phyloP scores from a whole-genome alignment of 30 jellyfish, hydroid and myxozoan genomes.

The Clytia hemisphaerica region DNA sequence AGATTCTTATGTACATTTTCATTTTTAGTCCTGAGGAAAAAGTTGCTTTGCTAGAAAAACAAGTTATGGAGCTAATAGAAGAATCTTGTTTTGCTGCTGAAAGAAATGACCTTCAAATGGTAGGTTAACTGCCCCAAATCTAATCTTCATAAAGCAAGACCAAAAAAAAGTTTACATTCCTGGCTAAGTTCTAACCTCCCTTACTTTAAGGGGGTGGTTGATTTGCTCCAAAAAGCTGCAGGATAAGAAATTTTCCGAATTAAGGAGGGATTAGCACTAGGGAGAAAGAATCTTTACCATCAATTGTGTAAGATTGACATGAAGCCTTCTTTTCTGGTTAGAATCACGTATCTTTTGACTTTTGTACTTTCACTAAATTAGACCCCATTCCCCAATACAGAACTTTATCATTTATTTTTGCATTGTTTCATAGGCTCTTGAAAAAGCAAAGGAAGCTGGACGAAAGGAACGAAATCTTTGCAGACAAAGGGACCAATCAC shows the following conservation, averaged over 20 bases:
- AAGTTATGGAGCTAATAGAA: conserved; percentile 86
- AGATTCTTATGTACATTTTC: background rate
- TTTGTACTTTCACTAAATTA: background rate
- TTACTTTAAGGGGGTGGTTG: no score
- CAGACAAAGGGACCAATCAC: conserved; percentile 82
- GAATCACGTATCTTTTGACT: background rate
- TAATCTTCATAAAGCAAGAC: no score
- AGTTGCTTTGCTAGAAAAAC: conserved; percentile 72
- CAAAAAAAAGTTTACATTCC: no score
- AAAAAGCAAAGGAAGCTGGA: conserved; percentile 99
- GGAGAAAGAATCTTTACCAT: no score
- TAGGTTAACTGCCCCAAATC: no score
- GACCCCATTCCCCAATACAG: background rate
- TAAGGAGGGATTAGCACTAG: no score
- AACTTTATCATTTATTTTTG: background rate
- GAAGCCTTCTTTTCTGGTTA: background rate
- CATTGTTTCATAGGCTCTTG: conserved; percentile 60
- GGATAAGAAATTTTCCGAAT: no score
- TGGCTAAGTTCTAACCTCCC: no score
- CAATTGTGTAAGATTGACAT: no score
- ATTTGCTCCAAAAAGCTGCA: no score
- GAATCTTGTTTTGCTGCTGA: conserved; percentile 94
- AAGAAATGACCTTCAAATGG: conserved; percentile 65
- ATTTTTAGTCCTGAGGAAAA: conserved; percentile 93
- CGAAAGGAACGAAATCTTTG: conserved; percentile 78